Evolutionary conservation across 2,797 vertebrate species (phyloP).

Genomic region (Smutsia gigantea): DNA sequence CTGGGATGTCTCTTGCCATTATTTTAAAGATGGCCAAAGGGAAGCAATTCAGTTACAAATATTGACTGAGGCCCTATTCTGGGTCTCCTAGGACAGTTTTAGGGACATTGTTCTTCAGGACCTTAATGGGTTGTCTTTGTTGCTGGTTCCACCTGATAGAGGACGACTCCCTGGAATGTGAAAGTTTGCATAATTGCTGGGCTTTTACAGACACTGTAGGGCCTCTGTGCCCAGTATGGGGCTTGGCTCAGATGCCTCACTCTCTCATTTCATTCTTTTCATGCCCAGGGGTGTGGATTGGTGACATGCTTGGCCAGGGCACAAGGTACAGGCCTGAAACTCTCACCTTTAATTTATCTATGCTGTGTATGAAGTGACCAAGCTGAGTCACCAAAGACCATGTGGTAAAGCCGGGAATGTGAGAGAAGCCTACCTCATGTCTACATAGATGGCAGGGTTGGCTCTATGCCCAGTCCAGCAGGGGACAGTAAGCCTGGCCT

Average conservation of each 20-base stretch:
- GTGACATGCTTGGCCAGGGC: not conserved
- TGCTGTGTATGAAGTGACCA: not conserved
- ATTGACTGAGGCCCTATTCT: not conserved
- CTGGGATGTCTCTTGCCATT: not conserved
- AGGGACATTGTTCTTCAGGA: not conserved
- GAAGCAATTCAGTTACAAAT: not conserved
- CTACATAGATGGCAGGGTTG: not conserved
- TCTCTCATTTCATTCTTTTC: not conserved
- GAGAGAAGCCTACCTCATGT: not conserved
- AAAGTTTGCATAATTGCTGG: not conserved
- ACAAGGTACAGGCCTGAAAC: not conserved
- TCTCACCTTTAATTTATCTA: not conserved
- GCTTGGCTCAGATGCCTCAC: not conserved
- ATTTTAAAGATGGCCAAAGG: slow-evolving; percentile 22
- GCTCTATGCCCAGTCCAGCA: not conserved
- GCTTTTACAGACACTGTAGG: not conserved
- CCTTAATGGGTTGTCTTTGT: not conserved
- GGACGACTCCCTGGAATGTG: not conserved
- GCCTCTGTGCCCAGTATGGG: not conserved
- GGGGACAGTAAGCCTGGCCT: not conserved
- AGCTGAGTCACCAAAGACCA: not conserved
- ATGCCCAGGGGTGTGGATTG: not conserved
- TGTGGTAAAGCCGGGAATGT: not conserved
- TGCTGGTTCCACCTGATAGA: not conserved
- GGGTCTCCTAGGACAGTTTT: not conserved